A percentile compares a stretch with the other conserved stretches of the same genome.
Conservation (phyloP, 2,888 invertebrate species). For the Argyra leucocephala region DNA sequence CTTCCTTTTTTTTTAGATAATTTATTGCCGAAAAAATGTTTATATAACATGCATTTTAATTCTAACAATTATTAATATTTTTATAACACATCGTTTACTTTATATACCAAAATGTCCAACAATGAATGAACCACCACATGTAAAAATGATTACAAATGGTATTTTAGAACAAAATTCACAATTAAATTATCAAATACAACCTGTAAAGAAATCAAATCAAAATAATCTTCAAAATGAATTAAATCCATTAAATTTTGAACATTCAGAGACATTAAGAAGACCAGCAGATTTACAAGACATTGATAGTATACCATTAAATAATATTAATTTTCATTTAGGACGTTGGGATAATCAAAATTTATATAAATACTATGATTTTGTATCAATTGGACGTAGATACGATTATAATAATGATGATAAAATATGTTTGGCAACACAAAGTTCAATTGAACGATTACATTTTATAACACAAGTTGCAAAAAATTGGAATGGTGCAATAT, state of each 20-base stretch:
- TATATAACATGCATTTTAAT: conserved; percentile 46
- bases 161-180: not conserved
- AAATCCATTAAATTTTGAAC: not conserved
- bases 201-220: not conserved
- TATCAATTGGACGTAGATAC: conserved; percentile 58
- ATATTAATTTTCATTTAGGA: conserved; percentile 57
- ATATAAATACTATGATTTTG: conserved; percentile 65
- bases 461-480: conserved; percentile 69
- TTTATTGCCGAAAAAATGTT: not conserved
- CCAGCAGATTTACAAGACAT: not conserved
- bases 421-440: conserved; percentile 75
- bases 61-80: conserved; percentile 55
- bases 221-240: not conserved
- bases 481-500: conserved; percentile 80
- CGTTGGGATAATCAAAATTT: conserved; percentile 64
- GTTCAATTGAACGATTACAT: conserved; percentile 70
- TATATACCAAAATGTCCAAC: not conserved
- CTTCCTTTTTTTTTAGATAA: not conserved
- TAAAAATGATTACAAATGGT: not conserved
- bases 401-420: conserved; percentile 34
- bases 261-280: not conserved
- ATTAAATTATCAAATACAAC: not conserved
- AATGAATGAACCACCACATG: not conserved
- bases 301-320: conserved; percentile 44
- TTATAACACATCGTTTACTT: conserved; percentile 49